phyloP scores from a whole-genome alignment of 2,113 vertebrate species.

The Zeus faber region DNA sequence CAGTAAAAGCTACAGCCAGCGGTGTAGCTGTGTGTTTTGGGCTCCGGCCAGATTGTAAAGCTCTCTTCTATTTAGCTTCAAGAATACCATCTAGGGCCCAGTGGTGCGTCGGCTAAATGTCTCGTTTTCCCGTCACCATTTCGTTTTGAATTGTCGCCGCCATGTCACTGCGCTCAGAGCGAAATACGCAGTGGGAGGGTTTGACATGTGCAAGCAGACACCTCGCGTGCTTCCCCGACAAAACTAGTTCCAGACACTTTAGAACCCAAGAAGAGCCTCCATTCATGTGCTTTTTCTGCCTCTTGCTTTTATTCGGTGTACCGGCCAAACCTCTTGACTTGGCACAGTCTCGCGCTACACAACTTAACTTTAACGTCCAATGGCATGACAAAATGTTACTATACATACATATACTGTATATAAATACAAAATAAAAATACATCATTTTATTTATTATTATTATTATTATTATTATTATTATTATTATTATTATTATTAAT shows the following conservation, averaged over 20 bases:
- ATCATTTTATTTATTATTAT: too few relatives aligned
- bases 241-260: constrained; percentile 42
- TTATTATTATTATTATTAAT: too few relatives aligned
- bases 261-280: constrained; percentile 39
- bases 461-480: too few relatives aligned
- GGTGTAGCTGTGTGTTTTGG: constrained; percentile 42
- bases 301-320: constrained; percentile 30
- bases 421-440: too few relatives aligned
- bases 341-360: too few relatives aligned
- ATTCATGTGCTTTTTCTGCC: constrained; percentile 31
- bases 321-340: constrained; percentile 20
- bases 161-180: constrained; percentile 33
- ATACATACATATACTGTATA: constrained; percentile 26
- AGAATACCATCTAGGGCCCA: too few relatives aligned
- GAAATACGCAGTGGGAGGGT: constrained; percentile 47
- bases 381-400: too few relatives aligned
- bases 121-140: constrained; percentile 48
- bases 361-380: too few relatives aligned
- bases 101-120: constrained; percentile 53
- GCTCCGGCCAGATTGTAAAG: constrained; percentile 40
- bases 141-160: constrained; percentile 32
- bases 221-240: constrained; percentile 23
- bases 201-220: constrained; percentile 61
- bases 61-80: constrained; percentile 52
- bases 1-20: constrained; percentile 30